Conservation (phyloP, 1,140 invertebrate species). For the Archivesica marissinica region DNA sequence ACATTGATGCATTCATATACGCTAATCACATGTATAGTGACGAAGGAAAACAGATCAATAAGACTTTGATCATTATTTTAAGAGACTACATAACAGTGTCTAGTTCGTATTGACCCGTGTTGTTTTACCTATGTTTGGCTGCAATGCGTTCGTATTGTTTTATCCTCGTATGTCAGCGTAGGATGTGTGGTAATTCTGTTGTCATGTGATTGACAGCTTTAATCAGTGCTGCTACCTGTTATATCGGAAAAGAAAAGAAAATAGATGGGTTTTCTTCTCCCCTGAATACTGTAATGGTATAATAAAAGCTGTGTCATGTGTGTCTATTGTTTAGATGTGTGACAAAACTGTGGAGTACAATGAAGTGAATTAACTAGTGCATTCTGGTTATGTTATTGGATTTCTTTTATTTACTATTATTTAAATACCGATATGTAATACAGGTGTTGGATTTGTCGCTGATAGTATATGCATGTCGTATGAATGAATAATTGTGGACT, state of each 20-base stretch:
- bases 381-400: not conserved
- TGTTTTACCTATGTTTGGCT: not conserved
- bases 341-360: conserved; percentile 5
- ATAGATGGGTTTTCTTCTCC: not conserved
- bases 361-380: not conserved
- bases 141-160: not conserved
- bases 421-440: no score
- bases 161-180: no score
- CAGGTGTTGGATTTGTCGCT: not conserved
- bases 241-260: not conserved
- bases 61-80: not conserved
- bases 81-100: not conserved
- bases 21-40: not conserved
- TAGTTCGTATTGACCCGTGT: not conserved
- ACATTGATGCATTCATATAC: not conserved
- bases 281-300: not conserved
- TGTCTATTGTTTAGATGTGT: not conserved
- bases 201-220: not conserved
- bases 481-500: conserved; percentile 6
- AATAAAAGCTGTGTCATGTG: conserved; percentile 8
- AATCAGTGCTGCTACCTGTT: conserved; percentile 29
- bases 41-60: not conserved
- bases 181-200: not conserved
- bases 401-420: not conserved
- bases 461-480: not conserved